Evolutionary conservation across 1,140 invertebrate genomes (phyloP).

Genomic region (Whitmania pigra): DNA sequence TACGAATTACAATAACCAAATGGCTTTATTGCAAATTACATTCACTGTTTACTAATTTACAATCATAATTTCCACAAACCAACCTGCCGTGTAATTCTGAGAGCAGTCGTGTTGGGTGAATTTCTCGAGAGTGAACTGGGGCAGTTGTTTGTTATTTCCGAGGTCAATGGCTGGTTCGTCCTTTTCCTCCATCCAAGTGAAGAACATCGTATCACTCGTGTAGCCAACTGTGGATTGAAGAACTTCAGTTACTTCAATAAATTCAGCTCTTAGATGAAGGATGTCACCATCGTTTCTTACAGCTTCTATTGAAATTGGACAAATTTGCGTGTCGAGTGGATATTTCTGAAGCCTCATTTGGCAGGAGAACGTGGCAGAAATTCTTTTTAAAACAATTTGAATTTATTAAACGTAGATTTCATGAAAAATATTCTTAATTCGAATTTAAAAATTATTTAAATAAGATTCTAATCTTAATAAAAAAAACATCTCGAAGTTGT

Average conservation of each 20-base stretch:
- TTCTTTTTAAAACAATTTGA: constrained; percentile 37
- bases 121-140: constrained; percentile 23
- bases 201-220: constrained; percentile 19
- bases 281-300: constrained; percentile 50
- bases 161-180: constrained; percentile 7
- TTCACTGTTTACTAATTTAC: background rate
- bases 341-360: constrained; percentile 79
- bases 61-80: background rate
- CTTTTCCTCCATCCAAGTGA: constrained; percentile 9
- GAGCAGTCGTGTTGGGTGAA: constrained; percentile 21
- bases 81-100: constrained; percentile 26
- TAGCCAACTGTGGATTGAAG: constrained; percentile 12
- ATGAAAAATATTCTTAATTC: background rate
- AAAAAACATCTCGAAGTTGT: background rate
- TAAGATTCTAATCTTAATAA: constrained; percentile 12
- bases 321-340: constrained; percentile 37
- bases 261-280: background rate
- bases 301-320: constrained; percentile 60
- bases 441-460: constrained; percentile 8
- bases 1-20: background rate
- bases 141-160: constrained; percentile 18
- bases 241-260: background rate
- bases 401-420: background rate
- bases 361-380: constrained; percentile 67
- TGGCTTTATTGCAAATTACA: background rate